Evolutionary conservation across 92 coral and sea anemone genomes (phyloP).

Genomic region (Porites evermanni): DNA sequence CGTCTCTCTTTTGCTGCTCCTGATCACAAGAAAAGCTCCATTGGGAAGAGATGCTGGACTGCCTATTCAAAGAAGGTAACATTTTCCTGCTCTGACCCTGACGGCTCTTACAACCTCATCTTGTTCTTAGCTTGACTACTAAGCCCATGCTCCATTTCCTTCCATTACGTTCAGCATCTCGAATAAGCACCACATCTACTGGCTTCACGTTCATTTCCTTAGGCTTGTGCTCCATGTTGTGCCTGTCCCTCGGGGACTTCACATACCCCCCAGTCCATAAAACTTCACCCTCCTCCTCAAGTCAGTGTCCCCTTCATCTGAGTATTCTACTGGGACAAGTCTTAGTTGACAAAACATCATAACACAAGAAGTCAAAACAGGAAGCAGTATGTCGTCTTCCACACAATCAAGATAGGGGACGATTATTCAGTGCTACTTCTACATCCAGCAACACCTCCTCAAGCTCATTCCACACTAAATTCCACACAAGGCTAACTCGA

Average conservation of each 20-base stretch:
- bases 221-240: slow-evolving; percentile 28
- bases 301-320: slow-evolving; percentile 19
- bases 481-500: background rate
- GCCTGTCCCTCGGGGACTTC: slow-evolving; percentile 27
- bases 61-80: slow-evolving; percentile 9
- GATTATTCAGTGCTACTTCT: slow-evolving; percentile 23
- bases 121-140: slow-evolving; percentile 15
- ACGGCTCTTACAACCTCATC: slow-evolving; percentile 17
- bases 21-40: slow-evolving; percentile 47
- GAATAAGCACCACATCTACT: slow-evolving; percentile 38
- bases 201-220: slow-evolving; percentile 14
- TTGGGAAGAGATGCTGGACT: slow-evolving; percentile 40
- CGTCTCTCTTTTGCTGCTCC: background rate
- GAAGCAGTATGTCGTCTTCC: slow-evolving; percentile 1
- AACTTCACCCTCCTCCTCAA: slow-evolving; percentile 36
- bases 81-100: slow-evolving; percentile 23
- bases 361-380: slow-evolving; percentile 42
- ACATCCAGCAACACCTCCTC: background rate
- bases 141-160: slow-evolving; percentile 37
- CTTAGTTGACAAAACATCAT: slow-evolving; percentile 41
- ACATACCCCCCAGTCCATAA: slow-evolving; percentile 32
- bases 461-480: slow-evolving; percentile 12
- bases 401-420: slow-evolving; percentile 2
- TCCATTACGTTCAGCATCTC: slow-evolving; percentile 34
- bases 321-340: slow-evolving; percentile 30